Base-by-base conservation (phyloP, 2,113 vertebrate genomes). In the Clupea harengus region DNA sequence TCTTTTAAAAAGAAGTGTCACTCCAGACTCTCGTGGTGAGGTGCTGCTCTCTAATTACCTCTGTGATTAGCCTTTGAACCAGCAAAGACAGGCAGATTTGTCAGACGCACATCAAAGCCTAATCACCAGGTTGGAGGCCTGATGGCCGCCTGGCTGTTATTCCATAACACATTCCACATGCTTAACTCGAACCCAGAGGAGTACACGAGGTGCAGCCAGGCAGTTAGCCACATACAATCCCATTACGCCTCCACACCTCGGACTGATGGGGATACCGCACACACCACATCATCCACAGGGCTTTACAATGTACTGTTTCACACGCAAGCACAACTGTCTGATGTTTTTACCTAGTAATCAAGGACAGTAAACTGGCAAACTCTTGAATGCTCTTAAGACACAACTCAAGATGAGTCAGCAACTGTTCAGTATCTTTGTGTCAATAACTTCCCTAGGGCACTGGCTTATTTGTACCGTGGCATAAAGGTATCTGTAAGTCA, bases 41-140 rank as follows among this genome's bases (percentile, higher is more conserved):
- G 49, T 28, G 28, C 54, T 46, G 67, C 83, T 85, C 83, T 52
- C 47, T 49, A 81, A 64, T 83, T 67, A 67, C 84, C 82, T 52
- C 57, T 57, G 82, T 86, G 80, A 88, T 88, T 88, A 85, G 82
- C 87, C 86, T 72, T 54, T 87, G 80, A 90, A 87, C 87, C 82
- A 54, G 47, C 83, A 52, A 54, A 84, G 64, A 80, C 75, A 45
- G n/a, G 20, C 47, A 64, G 78, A 85, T 88, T 87, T 86, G 82
- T 85, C 82, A 85, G 45, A 20, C 25, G 32, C 83, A 84, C 52
- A 87, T 88, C 87, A 88, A 88, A 88, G 84, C 5, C 22, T 60
- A 67, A 72, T 32, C 22, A 28, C 39, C 82, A 72, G n/a, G 78
- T 45, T 83, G 82, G 39, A 45, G 47, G 78, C 81, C 44, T 25